phyloP scores from a whole-genome alignment of 2,888 invertebrate species.

The Drosophila setosimentum region DNA sequence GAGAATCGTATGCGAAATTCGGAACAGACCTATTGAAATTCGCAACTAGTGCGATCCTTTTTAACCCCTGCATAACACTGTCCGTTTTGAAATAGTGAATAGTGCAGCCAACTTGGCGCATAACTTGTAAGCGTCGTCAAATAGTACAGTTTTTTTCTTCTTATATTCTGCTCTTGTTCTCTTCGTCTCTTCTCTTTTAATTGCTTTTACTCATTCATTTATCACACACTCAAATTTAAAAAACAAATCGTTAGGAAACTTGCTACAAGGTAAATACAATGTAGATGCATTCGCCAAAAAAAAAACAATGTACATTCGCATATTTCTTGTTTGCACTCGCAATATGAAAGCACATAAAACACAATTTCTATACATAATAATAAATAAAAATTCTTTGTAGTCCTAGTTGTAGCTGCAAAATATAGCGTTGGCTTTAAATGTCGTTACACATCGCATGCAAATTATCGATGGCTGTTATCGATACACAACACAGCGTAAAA shows the following conservation, averaged over 20 bases:
- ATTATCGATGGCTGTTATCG: constrained; percentile 29
- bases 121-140: constrained; percentile 43
- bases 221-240: constrained; percentile 35
- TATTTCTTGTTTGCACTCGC: constrained; percentile 44
- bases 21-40: constrained; percentile 29
- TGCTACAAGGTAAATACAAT: constrained; percentile 88
- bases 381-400: constrained; percentile 15
- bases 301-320: constrained; percentile 32
- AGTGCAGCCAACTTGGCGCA: constrained; percentile 36
- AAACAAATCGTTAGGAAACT: constrained; percentile 85
- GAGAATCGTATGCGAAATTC: neutral
- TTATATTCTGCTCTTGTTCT: constrained; percentile 57
- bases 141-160: constrained; percentile 35
- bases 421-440: constrained; percentile 66
- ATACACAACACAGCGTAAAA: neutral
- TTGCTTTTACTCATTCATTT: constrained; percentile 53
- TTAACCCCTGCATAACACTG: constrained; percentile 8
- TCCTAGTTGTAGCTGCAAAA: constrained; percentile 43
- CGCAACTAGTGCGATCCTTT: constrained; percentile 38
- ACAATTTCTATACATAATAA: constrained; percentile 17
- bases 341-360: constrained; percentile 36
- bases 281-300: constrained; percentile 50
- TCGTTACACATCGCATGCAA: constrained; percentile 60
- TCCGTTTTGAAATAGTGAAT: constrained; percentile 31
- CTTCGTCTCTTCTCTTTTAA: constrained; percentile 70